Evolutionary conservation across 2,888 invertebrate genomes (phyloP).

Genomic region (Drosophila trichaetosa): DNA sequence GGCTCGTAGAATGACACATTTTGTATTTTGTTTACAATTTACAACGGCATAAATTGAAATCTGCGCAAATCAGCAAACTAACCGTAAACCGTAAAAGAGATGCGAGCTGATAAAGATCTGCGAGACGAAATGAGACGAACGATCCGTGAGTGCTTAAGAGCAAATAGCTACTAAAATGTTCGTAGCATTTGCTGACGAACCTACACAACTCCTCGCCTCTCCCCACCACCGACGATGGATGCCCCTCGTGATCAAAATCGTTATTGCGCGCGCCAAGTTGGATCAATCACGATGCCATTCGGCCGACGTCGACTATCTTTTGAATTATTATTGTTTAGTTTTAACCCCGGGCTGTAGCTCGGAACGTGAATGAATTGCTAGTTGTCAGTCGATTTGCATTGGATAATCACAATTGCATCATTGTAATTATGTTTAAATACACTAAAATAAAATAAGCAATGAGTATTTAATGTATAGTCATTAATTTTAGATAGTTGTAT

Average conservation of each 20-base stretch:
- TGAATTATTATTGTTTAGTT: not conserved
- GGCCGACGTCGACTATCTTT: slow-evolving; percentile 9
- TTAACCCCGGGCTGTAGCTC: not conserved
- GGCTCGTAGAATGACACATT: not conserved
- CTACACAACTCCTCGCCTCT: not conserved
- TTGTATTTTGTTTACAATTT: slow-evolving; percentile 9
- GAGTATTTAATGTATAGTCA: not conserved
- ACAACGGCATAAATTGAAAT: slow-evolving; percentile 28
- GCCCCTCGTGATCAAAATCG: slow-evolving; percentile 4
- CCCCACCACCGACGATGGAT: not conserved
- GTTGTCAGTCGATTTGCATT: slow-evolving; percentile 36
- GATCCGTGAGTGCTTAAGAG: slow-evolving; percentile 31
- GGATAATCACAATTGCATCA: slow-evolving; percentile 8
- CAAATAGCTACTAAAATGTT: slow-evolving; percentile 14
- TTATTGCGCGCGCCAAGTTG: slow-evolving; percentile 5
- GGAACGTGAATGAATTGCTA: not conserved
- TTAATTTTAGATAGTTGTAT: not conserved
- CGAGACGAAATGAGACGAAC: slow-evolving; percentile 16
- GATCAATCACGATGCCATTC: slow-evolving; percentile 24
- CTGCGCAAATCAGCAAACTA: slow-evolving; percentile 2
- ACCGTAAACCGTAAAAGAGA: slow-evolving; percentile 17
- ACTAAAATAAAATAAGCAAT: not conserved
- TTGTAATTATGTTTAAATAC: slow-evolving; percentile 1
- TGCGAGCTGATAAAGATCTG: not conserved
- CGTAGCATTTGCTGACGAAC: slow-evolving; percentile 14